Base-by-base conservation (phyloP, 2,797 vertebrate species). In the Myotis vivesi region DNA sequence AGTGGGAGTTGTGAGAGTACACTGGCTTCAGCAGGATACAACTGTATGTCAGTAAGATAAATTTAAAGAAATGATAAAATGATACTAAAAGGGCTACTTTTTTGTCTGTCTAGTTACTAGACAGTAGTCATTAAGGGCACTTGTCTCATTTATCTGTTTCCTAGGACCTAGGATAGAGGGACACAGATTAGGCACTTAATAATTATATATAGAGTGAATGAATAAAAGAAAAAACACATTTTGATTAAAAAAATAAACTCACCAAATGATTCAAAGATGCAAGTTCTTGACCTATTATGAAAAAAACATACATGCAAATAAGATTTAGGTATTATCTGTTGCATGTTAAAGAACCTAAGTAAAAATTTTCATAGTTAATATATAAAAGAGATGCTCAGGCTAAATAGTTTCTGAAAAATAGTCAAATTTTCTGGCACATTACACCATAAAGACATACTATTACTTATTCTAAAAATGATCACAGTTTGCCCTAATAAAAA, bases 211-310 rank as follows among this genome's bases (percentile, higher is more conserved):
- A 95, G 19, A 90, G 76, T 38, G 28, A 71, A 5, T 49, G 8
- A 30, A 69, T 22, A 79, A 77, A 94, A 87, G 44, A 51, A 92
- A 89, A 93, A 82, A 0, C 53, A 96, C 86, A 25, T 81, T 89
- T n/a, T 79, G 30, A 89, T 66, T n/a, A 23, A 87, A 75, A 91
- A 94, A 92, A 66, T 44, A 76, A 93, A 96, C 97, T 99, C 97
- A 99, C 99, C 99, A 99, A 97, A 95, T 98, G 99, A 97, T 99
- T 99, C 28, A 99, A 98, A 30, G 99, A 99, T 82, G 99, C 99
- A 97, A 99, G 98, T 97, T 99, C 99, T 94, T 99, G 98, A 94
- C 99, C 99, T 99, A 97, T 89, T 41, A 97, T 96, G 85, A 69
- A 59, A 59, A 71, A 22, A 1, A 13, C 20, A 82, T 6, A 89